Evolutionary conservation across 2,113 vertebrate genomes (phyloP).

Genomic region (Phrynosoma blainvillii): DNA sequence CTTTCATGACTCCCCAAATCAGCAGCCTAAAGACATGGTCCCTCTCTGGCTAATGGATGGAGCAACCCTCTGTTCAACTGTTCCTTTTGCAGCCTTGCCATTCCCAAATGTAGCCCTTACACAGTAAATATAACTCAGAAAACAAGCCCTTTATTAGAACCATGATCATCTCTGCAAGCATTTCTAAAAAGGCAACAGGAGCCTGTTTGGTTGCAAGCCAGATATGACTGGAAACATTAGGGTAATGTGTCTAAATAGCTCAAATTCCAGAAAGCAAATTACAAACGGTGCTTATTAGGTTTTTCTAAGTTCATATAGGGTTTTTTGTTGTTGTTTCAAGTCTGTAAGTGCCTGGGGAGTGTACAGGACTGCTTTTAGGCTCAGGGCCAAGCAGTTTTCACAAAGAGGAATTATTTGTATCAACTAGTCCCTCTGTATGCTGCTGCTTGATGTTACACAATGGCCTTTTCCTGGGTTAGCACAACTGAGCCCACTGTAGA

Average conservation of each 20-base stretch:
- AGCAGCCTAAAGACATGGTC: too few species aligned
- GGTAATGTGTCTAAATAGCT: background rate
- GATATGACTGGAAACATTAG: background rate
- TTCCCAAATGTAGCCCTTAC: background rate
- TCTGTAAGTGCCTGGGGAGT: background rate
- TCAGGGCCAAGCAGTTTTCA: background rate
- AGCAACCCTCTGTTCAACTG: too few species aligned
- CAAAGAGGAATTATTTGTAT: background rate
- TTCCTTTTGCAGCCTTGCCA: too few species aligned
- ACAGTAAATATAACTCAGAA: too few species aligned
- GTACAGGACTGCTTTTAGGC: background rate
- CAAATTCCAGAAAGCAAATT: slow-evolving; percentile 8
- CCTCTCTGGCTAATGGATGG: too few species aligned
- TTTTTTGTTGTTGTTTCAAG: background rate
- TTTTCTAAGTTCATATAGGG: background rate
- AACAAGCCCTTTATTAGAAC: background rate
- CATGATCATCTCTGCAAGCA: background rate
- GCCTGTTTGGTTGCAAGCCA: background rate
- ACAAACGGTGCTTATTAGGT: background rate
- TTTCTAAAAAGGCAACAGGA: background rate
- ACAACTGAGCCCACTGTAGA: background rate
- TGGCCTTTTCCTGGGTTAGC: background rate
- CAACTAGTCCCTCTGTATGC: too few species aligned
- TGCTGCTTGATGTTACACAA: background rate
- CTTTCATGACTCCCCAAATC: too few species aligned